These are phyloP conservation scores for Threskiornis aethiopicus DNA, from an alignment of 2,797 vertebrate genomes.

Conservation along the genomic window DNA sequence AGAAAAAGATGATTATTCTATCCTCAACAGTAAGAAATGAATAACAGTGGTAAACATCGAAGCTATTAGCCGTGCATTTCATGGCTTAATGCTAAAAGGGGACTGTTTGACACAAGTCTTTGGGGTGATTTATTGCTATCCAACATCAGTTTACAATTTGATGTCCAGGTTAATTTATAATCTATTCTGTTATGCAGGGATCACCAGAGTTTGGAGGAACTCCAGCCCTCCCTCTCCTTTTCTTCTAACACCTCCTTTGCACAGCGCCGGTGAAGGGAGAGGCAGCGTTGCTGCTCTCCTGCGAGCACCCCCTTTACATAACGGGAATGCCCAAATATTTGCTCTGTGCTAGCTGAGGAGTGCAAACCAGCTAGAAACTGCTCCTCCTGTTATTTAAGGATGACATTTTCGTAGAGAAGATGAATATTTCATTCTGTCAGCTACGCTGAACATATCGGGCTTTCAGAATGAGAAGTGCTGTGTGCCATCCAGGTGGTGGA, in stretches of 20 bases:
- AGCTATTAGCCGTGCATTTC: not conserved
- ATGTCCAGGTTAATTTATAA: not conserved
- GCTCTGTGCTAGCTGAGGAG: not conserved
- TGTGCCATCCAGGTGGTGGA: fast-evolving
- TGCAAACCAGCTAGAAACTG: not conserved
- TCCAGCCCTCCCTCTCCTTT: not conserved
- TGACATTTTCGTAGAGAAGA: not conserved
- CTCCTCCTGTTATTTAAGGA: not conserved
- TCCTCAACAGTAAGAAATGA: not conserved
- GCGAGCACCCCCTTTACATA: not conserved
- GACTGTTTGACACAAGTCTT: not conserved
- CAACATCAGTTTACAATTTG: not conserved
- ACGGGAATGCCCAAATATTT: not conserved
- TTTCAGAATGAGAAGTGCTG: not conserved
- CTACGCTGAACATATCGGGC: not conserved
- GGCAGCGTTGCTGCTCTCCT: not conserved
- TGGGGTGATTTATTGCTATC: not conserved
- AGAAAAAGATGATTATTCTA: not conserved
- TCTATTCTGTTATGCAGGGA: not conserved
- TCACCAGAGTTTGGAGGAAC: not conserved
- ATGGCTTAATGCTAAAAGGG: not conserved
- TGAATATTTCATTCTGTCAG: not conserved
- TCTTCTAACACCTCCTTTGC: not conserved
- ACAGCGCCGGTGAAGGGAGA: fast-evolving
- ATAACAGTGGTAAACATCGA: not conserved